Evolutionary conservation across 2,888 invertebrate genomes (phyloP), one percentile per base, ranked within the genome.

Genomic region (Erebia epiphron): DNA sequence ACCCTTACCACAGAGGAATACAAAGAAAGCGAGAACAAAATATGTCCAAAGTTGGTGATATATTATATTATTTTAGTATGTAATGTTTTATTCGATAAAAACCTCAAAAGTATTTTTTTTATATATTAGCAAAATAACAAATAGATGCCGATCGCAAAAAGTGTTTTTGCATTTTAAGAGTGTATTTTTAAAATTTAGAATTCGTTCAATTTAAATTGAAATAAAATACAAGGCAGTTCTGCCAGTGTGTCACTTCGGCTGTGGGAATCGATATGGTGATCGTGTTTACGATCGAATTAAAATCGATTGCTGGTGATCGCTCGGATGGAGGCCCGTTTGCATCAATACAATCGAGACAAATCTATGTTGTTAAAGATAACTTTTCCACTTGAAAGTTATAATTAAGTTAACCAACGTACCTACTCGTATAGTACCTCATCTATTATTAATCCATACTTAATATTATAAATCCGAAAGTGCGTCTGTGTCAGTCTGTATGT

Each of bases 231-330:
- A 49, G 52, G 75, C 74, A 73, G 54, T 77, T 75, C 77, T 52
- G 79, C 75, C 77, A 75, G 76, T 79, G 73, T 76, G 88, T 88
- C 89, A 82, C 79, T 74, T 75, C 73, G 77, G 70, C 77, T 75
- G 76, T 79, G 82, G 77, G 80, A 83, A 82, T 86, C 92, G 86
- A 90, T 92, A 87, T 91, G 77, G 79, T 87, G 78, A 81, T 77
- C 73, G 79, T 83, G 83, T 92, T 92, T 91, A 92, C 84, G 91
- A 91, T 84, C 85, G 83, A 90, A 87, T 90, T 88, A 86, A 88
- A 90, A 86, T 81, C 88, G 86, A 91, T 90, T 86, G 86, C 86
- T 87, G 86, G 88, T 79, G 78, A 76, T 76, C 75, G 74, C 57
- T 57, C 58, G 67, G 67, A 67, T 70, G 65, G 63, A 69, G 75